Evolutionary conservation across 1,140 invertebrate species (phyloP), one percentile per base, ranked within the genome.

Genomic region (Heliconius hewitsoni): DNA sequence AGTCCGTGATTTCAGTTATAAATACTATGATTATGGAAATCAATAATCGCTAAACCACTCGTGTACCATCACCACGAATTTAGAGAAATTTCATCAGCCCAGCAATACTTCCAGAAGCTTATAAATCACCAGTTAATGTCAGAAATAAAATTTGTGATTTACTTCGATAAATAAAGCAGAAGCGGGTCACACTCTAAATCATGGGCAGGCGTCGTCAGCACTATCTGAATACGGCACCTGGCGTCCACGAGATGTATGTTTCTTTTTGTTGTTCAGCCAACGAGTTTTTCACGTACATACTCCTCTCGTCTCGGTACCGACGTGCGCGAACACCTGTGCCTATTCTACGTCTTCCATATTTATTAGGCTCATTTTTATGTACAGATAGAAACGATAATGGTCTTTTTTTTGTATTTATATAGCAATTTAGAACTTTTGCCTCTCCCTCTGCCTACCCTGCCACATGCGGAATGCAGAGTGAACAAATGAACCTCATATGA

Each of bases 151-250:
- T 66, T 27, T 30, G 16, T 76, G 74, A 76, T 74, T 55, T 74
- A 57, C 9, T 19, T 74, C 60, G 74, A 74, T 74, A 74, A 73
- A 74, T 78, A 73, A 73, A 73, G 71, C 37, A 34, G 55, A 73
- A 73, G 85, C 87, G 87, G 88, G 87, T 87, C 88, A 87, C 90
- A 89, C 50, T 91, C 88, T 91, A 91, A 91, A 91, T 91, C 89
- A 90, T 87, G 83, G 87, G 83, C 82, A 80, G 86, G 23, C 85
- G 84, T 88, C 88, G 89, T 86, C 86, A 87, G 87, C 85, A 86
- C 85, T 90, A 90, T 90, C 88, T 89, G 82, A 84, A 85, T 84
- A 85, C 87, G 90, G 86, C 89, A 91, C 89, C 89, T 91, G 90
- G 82, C 89, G 83, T 60, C 84, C 79, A 83, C 82, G 52, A 75